Evolutionary conservation across 2,797 vertebrate genomes (phyloP), one percentile per base, ranked within the genome.

Genomic region (Sebastes hopkinsi): DNA sequence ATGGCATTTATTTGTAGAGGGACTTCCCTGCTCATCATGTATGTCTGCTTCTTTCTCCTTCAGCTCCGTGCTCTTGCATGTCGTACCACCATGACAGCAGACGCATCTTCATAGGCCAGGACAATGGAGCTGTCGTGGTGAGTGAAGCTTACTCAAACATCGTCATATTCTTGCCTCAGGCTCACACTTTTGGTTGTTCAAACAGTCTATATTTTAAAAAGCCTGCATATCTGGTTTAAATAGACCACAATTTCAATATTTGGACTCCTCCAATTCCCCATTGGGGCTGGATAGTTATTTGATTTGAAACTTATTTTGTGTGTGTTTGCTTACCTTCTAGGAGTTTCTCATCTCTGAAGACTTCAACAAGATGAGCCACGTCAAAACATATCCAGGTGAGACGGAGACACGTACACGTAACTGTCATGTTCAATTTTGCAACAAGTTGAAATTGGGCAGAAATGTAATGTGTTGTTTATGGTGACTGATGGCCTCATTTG

Each of bases 291-390:
- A 36, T 13, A 2, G 20, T 77, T 79, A 22, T 82, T 80, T 69
- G 42, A 56, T 22, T 60, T 85, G 0, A 72, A 78, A 77, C 67
- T 64, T 46, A 23, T 23, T 6, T 66, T 22, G 3, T 14, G 3
- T 72, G 2, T 80, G 20, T 74, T 52, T 81, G 32, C 16, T 70
- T 54, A 0, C 4, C 64, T 87, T 89, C 56, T 89, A 99, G 98
- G 98, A 99, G 88, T 99, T 99, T 92, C 96, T 97, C n/a, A 96
- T 99, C 89, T 98, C 98, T 76, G 98, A 99, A 93, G 98, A 99
- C 93, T 99, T 99, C 75, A 99, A 99, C 95, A 99, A 99, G 95
- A 99, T 99, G 97, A 98, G 95, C 92, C 98, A 98, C 67, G 96
- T 99, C 80, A 99, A 97, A 95, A 99, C 97, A 3, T 99, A 99